Conservation (phyloP, 2,797 vertebrate genomes). For the Podargus strigoides region DNA sequence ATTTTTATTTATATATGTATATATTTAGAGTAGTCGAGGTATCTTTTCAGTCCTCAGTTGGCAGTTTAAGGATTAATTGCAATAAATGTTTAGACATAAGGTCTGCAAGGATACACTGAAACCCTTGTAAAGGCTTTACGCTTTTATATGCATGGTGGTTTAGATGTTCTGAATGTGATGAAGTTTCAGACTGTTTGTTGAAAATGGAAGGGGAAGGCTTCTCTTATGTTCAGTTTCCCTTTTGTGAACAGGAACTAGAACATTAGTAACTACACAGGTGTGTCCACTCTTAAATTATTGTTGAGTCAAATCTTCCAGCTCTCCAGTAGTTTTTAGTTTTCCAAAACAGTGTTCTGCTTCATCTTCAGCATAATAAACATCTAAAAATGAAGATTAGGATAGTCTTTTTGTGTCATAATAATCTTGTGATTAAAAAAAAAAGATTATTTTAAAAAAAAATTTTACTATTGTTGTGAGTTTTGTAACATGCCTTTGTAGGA, state of each 20-base stretch:
- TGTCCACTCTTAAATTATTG: neutral
- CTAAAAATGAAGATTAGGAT: neutral
- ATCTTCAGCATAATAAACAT: neutral
- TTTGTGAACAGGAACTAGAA: neutral
- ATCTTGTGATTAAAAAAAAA: neutral
- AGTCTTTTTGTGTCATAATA: neutral
- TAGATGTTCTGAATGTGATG: neutral
- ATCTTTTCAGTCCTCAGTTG: neutral
- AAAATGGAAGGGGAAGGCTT: neutral
- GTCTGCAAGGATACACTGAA: neutral
- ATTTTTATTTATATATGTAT: neutral
- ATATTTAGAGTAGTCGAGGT: neutral
- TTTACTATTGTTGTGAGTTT: neutral
- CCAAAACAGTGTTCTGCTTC: neutral
- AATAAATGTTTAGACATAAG: neutral
- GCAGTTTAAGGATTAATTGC: neutral
- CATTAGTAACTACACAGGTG: neutral
- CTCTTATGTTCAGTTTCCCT: neutral
- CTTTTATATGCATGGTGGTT: neutral
- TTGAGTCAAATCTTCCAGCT: neutral
- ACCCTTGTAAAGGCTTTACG: neutral
- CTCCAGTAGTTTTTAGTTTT: neutral
- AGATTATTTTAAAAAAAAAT: neutral
- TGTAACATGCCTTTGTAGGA: neutral
- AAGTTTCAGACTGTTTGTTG: neutral